Evolutionary conservation across 1,140 invertebrate genomes (phyloP), one percentile per base, ranked within the genome.

Genomic region (Latrodectus geometricus): DNA sequence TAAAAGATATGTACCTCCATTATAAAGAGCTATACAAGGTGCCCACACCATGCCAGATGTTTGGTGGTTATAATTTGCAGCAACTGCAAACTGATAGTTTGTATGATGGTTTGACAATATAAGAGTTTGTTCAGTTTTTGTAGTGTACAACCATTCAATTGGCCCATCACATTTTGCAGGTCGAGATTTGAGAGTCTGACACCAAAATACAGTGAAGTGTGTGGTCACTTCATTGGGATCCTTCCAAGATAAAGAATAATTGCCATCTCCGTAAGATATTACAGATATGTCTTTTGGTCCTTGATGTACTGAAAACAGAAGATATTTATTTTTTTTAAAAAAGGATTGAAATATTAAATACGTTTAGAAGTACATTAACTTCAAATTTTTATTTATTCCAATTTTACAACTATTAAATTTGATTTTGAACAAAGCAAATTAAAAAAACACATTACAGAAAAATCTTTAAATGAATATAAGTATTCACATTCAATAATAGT

Each of bases 11-110:
- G 50, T 72, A 83, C 87, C 49, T 50, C 78, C 81, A 65, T 35
- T 23, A 20, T 69, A 48, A 21, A 50, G 12, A 48, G 69, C 87
- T 65, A 76, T 84, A 23, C 87, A 88, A 66, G 80, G 35, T 14
- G 87, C 80, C 87, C 87, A 88, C 17, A 20, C 54, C 75, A 88
- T 78, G 14, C 87, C 87, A 8, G 87, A 88, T 9, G 87, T 77
- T n/a, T 72, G 20, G 12, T 11, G 8, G 15, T 54, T 48, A 17
- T 20, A 21, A 50, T 72, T 68, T 4, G 80, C 48, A 12, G 74
- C 65, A 7, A 88, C 80, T 11, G 80, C 87, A 84, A 88, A 88
- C 74, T 84, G 80, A 50, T 88, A 88, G 14, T 70, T 82, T 5
- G 66, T 52, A 4, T 50, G 11, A 48, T 72, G 52, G 12, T 83